A percentile compares a stretch with the other conserved stretches of the same genome.
These are phyloP conservation scores for Oceanodroma leucorhoa DNA, from an alignment of 2,797 vertebrate species.

Conservation along the genomic window DNA sequence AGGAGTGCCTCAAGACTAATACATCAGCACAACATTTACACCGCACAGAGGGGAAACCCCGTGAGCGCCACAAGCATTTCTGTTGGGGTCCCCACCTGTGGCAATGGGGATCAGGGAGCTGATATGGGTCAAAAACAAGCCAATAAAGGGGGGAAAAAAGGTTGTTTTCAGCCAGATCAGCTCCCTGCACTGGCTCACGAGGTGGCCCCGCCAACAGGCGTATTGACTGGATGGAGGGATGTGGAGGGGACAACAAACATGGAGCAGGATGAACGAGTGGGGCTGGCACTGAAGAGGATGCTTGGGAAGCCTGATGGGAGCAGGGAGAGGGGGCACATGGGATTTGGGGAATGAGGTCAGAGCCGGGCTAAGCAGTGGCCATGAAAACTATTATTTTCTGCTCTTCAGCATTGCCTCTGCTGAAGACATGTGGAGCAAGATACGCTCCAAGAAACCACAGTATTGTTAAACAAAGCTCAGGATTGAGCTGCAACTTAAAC, in stretches of 20 bases:
- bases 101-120: neutral
- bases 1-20: neutral
- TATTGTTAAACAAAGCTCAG: neutral
- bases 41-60: accelerated
- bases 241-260: neutral
- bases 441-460: neutral
- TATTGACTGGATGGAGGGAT: neutral
- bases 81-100: accelerated
- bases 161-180: neutral
- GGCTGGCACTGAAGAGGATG: neutral
- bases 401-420: neutral
- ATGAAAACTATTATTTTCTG: neutral
- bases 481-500: neutral
- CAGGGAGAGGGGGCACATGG: neutral
- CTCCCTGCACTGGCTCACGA: neutral
- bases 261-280: neutral
- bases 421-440: neutral
- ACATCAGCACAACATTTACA: neutral
- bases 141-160: accelerated
- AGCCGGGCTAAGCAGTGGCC: neutral
- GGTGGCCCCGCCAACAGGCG: accelerated
- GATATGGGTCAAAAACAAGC: neutral
- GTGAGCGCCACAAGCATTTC: accelerated
- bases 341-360: neutral
- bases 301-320: neutral